Evolutionary conservation across 2,113 vertebrate genomes (phyloP).

Genomic region (Hassar affinis): DNA sequence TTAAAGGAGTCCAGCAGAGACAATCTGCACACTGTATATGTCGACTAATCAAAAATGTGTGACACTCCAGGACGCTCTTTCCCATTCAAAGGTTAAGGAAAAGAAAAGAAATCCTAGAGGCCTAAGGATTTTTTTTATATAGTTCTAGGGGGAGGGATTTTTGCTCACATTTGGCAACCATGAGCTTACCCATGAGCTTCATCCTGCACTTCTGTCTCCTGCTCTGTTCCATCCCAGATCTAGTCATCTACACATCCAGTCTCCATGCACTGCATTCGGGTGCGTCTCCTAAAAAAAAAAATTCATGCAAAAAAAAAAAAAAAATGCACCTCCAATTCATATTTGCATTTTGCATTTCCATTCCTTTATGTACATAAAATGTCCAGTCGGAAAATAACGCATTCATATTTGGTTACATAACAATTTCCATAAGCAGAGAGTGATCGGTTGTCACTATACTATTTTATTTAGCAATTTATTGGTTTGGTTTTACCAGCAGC

Average conservation of each 20-base stretch:
- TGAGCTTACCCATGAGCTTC: background rate
- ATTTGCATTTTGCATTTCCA: background rate
- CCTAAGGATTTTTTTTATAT: background rate
- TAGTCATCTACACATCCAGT: background rate
- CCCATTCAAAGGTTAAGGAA: background rate
- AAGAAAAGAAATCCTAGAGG: background rate
- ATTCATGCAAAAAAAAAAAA: no score
- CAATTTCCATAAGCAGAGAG: background rate
- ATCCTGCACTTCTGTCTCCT: background rate
- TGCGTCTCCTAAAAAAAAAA: background rate
- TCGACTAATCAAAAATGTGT: background rate
- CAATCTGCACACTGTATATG: background rate
- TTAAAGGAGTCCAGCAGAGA: background rate
- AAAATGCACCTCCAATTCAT: background rate
- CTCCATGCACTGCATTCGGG: background rate
- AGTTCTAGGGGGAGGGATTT: background rate
- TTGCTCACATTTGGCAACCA: background rate
- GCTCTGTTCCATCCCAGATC: no score
- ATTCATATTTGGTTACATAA: background rate
- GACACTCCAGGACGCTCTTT: no score
- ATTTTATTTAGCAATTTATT: background rate
- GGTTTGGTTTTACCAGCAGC: background rate
- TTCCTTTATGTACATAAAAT: background rate
- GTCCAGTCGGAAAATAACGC: background rate
- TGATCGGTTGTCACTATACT: background rate